Conservation (phyloP, 2,888 invertebrate genomes). For the Idaea straminata region DNA sequence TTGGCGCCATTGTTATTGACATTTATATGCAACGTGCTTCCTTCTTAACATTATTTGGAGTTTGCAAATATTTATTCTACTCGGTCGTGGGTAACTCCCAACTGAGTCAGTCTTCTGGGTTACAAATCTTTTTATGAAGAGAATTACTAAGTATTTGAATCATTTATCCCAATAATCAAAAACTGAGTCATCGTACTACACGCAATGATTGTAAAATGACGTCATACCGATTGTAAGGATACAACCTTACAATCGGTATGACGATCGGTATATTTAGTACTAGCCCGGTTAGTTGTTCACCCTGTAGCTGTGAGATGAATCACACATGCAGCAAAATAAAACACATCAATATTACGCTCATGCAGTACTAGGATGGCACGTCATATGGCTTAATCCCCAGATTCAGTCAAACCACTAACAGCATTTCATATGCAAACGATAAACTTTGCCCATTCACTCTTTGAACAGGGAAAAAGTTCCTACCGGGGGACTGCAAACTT, state of each 20-base stretch:
- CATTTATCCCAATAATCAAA: conserved; percentile 43
- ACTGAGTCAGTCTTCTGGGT: conserved; percentile 7
- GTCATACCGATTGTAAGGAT: conserved; percentile 51
- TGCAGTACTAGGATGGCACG: conserved; percentile 21
- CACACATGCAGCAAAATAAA: conserved; percentile 35
- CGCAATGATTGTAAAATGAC: conserved; percentile 47
- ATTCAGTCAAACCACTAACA: conserved; percentile 40
- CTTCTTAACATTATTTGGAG: background rate
- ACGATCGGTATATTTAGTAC: conserved; percentile 41
- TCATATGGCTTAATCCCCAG: conserved; percentile 43
- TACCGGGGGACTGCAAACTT: conserved; percentile 43
- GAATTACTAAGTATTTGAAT: conserved; percentile 32
- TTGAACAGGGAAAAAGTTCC: conserved; percentile 53
- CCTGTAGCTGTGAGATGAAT: conserved; percentile 40
- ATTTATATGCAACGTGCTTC: conserved; percentile 29
- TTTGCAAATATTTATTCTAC: conserved; percentile 1
- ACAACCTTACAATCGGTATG: too few species aligned
- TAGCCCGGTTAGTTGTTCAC: conserved; percentile 14
- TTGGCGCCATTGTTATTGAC: conserved; percentile 52
- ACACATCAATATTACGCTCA: conserved; percentile 4
- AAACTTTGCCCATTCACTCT: conserved; percentile 45
- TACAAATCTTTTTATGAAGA: conserved; percentile 6
- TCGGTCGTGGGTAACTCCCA: background rate
- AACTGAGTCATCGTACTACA: conserved; percentile 46
- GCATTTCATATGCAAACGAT: conserved; percentile 59